Percentiles rank a stretch among this genome's conserved stretches.
These are phyloP conservation scores for Nesometra sesokonis DNA, from an alignment of 35 echinoderm and acorn worm species.

Conservation along the genomic window DNA sequence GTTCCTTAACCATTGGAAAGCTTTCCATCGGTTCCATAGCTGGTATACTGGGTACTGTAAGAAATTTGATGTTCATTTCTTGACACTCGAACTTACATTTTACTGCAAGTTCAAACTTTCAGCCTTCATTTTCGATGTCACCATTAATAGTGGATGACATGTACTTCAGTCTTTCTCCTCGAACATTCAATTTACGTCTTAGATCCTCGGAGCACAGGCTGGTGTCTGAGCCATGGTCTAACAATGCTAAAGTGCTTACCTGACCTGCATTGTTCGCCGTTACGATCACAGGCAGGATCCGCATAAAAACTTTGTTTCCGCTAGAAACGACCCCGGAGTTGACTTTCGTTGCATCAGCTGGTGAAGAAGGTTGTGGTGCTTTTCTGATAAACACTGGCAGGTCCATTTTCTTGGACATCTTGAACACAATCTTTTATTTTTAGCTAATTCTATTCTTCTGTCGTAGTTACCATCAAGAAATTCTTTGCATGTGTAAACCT, in stretches of 20 bases:
- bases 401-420: not conserved
- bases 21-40: not conserved
- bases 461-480: conserved; percentile 2
- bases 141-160: too few species aligned
- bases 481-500: conserved; percentile 4
- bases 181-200: too few species aligned
- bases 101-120: too few species aligned
- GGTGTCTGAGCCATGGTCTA: too few species aligned
- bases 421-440: conserved; percentile 13
- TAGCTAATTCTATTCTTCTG: not conserved
- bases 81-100: too few species aligned
- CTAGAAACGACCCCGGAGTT: not conserved
- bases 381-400: not conserved
- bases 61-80: too few species aligned
- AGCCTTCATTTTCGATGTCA: too few species aligned
- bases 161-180: too few species aligned
- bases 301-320: conserved; percentile 16
- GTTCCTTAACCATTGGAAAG: not conserved
- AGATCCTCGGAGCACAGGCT: too few species aligned
- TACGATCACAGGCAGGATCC: conserved; percentile 12
- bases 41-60: too few species aligned
- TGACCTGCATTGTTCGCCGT: conserved; percentile 12
- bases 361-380: not conserved
- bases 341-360: not conserved
- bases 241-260: conserved; percentile 18